A percentile compares a stretch with the other conserved stretches of the same genome.
Conservation (phyloP, 2,797 vertebrate genomes). For the Anabas testudineus region DNA sequence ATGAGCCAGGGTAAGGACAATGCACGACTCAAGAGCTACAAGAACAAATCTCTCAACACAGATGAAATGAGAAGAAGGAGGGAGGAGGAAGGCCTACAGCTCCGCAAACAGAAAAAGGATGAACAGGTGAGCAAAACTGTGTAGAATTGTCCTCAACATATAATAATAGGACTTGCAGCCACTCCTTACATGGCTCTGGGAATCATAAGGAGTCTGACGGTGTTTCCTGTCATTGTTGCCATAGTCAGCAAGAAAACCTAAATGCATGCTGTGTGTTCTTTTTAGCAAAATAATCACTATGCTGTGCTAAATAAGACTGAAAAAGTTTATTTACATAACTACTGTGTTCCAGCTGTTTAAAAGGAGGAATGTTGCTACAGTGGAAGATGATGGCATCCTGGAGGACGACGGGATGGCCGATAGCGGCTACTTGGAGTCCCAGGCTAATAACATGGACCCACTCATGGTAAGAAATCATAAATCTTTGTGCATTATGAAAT, state of each 20-base stretch:
- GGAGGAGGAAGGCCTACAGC: conserved; percentile 96
- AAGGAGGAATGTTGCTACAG: conserved; percentile 96
- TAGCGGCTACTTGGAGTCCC: conserved; percentile 95
- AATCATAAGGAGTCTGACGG: not conserved
- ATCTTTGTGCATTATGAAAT: not conserved
- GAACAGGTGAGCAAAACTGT: conserved; percentile 89
- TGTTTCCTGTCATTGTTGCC: not conserved
- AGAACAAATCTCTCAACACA: conserved; percentile 98
- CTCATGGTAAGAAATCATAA: conserved; percentile 82
- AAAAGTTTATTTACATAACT: not conserved
- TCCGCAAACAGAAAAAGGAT: conserved; percentile 97
- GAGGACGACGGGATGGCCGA: conserved; percentile 98
- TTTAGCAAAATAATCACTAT: not conserved
- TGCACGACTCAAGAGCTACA: conserved; percentile 98
- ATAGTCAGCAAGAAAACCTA: not conserved
- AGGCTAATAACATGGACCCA: conserved; percentile 97
- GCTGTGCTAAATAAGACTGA: not conserved
- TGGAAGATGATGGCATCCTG: conserved; percentile 87
- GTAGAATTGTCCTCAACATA: not conserved
- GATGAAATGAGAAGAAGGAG: conserved; percentile 97
- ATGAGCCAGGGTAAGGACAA: conserved; percentile 97
- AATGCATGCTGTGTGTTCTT: not conserved
- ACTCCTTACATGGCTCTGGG: not conserved
- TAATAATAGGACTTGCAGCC: not conserved
- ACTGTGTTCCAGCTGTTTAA: conserved; percentile 90